Percentiles rank a stretch among this genome's conserved stretches.
phyloP scores from a whole-genome alignment of 2,888 invertebrate species.

The Tetrapedia diversipes region DNA sequence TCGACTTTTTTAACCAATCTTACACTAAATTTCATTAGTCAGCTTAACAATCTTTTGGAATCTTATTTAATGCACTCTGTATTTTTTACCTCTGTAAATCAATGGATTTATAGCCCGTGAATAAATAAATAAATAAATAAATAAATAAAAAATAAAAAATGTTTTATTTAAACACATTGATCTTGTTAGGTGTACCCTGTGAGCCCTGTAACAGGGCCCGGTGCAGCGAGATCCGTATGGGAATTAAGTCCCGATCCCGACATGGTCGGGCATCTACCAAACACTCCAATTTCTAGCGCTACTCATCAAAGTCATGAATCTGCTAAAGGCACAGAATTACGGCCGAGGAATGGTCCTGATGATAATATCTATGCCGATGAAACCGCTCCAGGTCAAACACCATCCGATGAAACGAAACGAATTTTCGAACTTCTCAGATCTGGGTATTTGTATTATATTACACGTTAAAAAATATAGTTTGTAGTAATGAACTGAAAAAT shows the following conservation, averaged over 20 bases:
- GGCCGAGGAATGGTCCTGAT: constrained; percentile 75
- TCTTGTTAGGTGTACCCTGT: constrained; percentile 80
- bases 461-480: not conserved
- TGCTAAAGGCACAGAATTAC: constrained; percentile 59
- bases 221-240: constrained; percentile 95
- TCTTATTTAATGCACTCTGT: too few species aligned
- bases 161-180: too few species aligned
- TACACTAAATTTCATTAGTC: too few species aligned
- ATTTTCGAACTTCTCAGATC: constrained; percentile 94
- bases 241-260: constrained; percentile 86
- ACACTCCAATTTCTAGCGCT: constrained; percentile 78
- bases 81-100: too few species aligned
- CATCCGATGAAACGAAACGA: constrained; percentile 85
- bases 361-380: constrained; percentile 79
- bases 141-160: too few species aligned
- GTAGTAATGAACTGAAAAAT: not conserved
- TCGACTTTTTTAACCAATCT: too few species aligned
- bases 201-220: constrained; percentile 88
- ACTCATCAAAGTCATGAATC: constrained; percentile 73
- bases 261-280: constrained; percentile 81
- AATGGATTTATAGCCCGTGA: too few species aligned
- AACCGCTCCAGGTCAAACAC: constrained; percentile 75
- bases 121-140: too few species aligned
- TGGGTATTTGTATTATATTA: constrained; percentile 85
- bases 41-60: too few species aligned